phyloP scores from a whole-genome alignment of 2,888 invertebrate genomes.

The Tipula unca region DNA sequence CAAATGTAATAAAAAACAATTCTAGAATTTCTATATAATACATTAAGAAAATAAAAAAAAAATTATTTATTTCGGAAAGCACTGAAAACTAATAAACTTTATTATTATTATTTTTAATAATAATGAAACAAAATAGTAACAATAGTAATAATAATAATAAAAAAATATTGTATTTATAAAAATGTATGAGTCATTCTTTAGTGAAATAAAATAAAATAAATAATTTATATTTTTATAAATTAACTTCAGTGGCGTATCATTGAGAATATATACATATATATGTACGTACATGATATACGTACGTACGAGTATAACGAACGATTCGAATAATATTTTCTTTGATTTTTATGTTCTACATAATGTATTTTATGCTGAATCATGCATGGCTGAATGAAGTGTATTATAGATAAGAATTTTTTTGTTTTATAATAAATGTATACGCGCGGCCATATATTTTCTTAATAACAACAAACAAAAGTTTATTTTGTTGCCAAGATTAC shows the following conservation, averaged over 20 bases:
- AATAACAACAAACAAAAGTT: background rate
- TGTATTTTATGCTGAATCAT: background rate
- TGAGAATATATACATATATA: background rate
- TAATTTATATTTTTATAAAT: constrained; percentile 14
- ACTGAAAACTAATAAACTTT: constrained; percentile 14
- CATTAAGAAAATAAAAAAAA: background rate
- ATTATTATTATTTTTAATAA: constrained; percentile 14
- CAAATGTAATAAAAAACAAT: background rate
- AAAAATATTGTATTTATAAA: background rate
- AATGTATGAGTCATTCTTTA: background rate
- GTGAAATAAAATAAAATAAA: background rate
- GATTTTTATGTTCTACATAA: background rate
- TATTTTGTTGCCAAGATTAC: background rate
- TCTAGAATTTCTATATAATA: background rate
- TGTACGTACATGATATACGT: background rate
- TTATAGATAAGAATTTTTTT: background rate
- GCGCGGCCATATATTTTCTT: background rate
- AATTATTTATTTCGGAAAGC: constrained; percentile 8
- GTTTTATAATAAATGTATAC: background rate
- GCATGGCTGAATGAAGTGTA: background rate
- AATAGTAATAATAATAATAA: background rate
- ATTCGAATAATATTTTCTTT: background rate
- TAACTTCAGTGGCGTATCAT: background rate
- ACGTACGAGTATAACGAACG: background rate
- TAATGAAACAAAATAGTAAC: background rate